Base-by-base conservation (phyloP, 2,888 invertebrate genomes). In the Hoplodrina blanda region DNA sequence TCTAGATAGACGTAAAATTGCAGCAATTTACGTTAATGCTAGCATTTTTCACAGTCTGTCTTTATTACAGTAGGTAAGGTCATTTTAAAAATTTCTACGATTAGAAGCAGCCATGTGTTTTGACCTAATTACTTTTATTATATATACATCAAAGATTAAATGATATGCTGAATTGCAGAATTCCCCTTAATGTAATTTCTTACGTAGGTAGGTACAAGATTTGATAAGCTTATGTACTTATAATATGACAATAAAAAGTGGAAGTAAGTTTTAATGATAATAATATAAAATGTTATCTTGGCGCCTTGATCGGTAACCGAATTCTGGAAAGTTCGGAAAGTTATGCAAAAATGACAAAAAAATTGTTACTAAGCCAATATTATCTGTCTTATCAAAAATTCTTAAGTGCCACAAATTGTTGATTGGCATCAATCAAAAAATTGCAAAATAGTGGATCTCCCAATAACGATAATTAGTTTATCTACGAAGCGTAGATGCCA, bases 1-100 rank as follows among this genome's bases (percentile, higher is more conserved):
- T 50, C 52, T 69, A 72, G 72, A 56, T 65, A 74, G 66, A 57
- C 33, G 33, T 33, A 44, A 67, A 76, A 74, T 68, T 67, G 30
- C 60, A 46, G 60, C 65, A 65, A 78, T 81, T 77, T 44, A 67
- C 57, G 37, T 76, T 75, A 75, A 66, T 44, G 57, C 56, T 52
- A 33, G 41, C 41, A 52, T 66, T 74, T 57, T 72, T 60, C 25
- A 65, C 10, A 37, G 0, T 8, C 11, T 33, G 19, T 6, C 17
- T 54, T 46, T 41, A 62, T 19, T 8, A 25, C 6, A n/a, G 10
- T 41, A 25, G 7, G 13, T 41, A 25, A 7, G 11, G 6, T 30
- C 46, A 75, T 20, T 41, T 33, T 37, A n/a, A 8, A 25, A 13
- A 25, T 30, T 30, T 33, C 17, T 53, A 10, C 13, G n/a, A 30